Evolutionary conservation across 2,797 vertebrate genomes (phyloP).

Genomic region (Oreochromis grahami): DNA sequence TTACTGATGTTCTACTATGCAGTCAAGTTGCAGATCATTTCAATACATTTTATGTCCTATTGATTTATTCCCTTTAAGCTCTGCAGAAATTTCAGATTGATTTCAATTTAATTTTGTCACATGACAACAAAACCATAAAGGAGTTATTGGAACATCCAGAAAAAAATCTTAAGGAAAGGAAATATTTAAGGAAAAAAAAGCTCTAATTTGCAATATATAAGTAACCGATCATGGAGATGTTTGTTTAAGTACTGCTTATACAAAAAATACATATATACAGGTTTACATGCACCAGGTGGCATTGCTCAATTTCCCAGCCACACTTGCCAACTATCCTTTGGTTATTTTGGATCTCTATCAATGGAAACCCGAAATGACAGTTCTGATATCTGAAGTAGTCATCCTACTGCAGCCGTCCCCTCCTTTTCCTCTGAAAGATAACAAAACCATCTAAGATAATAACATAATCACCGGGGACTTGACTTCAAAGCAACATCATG

Average conservation of each 20-base stretch:
- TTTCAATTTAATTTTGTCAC: neutral
- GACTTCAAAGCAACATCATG: neutral
- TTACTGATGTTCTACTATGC: neutral
- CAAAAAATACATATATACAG: neutral
- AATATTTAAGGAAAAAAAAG: neutral
- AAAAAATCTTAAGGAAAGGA: neutral
- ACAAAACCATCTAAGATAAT: constrained; percentile 2
- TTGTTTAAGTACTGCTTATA: neutral
- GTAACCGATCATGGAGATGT: neutral
- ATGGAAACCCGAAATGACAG: neutral
- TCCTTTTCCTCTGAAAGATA: constrained; percentile 50
- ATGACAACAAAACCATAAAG: neutral
- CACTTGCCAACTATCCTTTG: neutral
- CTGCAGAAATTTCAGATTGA: neutral
- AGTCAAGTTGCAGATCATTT: neutral
- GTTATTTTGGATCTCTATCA: neutral
- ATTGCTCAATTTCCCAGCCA: neutral
- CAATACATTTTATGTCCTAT: neutral
- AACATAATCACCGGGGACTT: neutral
- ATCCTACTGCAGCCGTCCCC: neutral
- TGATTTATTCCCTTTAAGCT: neutral
- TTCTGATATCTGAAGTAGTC: constrained; percentile 20
- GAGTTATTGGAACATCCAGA: neutral
- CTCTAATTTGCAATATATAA: neutral
- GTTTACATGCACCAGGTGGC: neutral